Evolutionary conservation across 2,888 invertebrate species (phyloP).

Genomic region (Xanthia togata): DNA sequence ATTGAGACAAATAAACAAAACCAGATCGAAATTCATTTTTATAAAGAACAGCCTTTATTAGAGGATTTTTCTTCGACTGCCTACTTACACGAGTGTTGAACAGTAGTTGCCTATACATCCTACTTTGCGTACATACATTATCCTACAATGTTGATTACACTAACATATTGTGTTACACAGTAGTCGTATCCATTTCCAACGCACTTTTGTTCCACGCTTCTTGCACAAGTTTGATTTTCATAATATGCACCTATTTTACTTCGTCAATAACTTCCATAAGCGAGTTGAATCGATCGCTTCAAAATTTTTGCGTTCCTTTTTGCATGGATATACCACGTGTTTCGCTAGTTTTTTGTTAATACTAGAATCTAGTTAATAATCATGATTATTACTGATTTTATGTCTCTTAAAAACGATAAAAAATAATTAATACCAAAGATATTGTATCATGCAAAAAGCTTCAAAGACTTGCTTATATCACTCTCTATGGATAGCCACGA

Average conservation of each 20-base stretch:
- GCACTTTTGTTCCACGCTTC: conserved; percentile 27
- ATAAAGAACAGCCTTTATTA: neutral
- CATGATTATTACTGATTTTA: conserved; percentile 29
- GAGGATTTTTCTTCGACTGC: conserved; percentile 62
- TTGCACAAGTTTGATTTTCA: conserved; percentile 34
- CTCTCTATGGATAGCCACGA: conserved; percentile 72
- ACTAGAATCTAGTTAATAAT: conserved; percentile 29
- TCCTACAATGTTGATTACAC: conserved; percentile 60
- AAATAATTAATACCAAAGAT: conserved; percentile 21
- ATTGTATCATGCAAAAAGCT: conserved; percentile 45
- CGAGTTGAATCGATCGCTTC: conserved; percentile 12
- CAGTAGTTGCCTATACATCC: conserved; percentile 56
- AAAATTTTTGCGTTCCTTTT: conserved; percentile 11
- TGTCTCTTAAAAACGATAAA: conserved; percentile 21
- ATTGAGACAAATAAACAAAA: neutral
- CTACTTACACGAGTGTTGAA: conserved; percentile 54
- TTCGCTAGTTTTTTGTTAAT: conserved; percentile 34
- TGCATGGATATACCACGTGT: conserved; percentile 43
- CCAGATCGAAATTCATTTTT: neutral
- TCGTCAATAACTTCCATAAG: conserved; percentile 34
- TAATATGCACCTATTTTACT: conserved; percentile 38
- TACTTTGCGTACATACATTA: conserved; percentile 62
- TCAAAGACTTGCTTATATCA: conserved; percentile 64
- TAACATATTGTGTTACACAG: conserved; percentile 56
- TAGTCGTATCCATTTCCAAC: conserved; percentile 40